Evolutionary conservation across 2,113 vertebrate species (phyloP).

Genomic region (Leptobrachium ailaonicum): DNA sequence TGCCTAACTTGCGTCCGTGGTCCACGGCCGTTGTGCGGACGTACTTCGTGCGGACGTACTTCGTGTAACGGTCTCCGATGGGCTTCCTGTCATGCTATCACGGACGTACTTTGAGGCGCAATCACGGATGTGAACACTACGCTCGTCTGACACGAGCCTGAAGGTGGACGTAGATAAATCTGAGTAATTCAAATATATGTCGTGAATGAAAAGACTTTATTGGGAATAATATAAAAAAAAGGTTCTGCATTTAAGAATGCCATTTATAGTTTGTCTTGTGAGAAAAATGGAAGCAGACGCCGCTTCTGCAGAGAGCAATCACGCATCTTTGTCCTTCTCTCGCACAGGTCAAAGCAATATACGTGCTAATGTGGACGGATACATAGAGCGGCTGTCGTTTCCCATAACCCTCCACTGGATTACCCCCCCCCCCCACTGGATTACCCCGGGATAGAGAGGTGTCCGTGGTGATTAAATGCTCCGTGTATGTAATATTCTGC

Average conservation of each 20-base stretch:
- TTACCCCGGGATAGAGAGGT: not conserved
- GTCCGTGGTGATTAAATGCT: not conserved
- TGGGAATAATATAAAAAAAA: too few species aligned
- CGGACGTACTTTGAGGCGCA: too few species aligned
- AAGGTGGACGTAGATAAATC: too few species aligned
- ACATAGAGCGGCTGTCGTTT: not conserved
- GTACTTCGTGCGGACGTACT: too few species aligned
- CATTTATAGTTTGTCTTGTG: not conserved
- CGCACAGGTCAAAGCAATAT: slow-evolving; percentile 9
- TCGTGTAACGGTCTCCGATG: too few species aligned
- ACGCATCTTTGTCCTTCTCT: slow-evolving; percentile 1
- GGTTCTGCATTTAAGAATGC: not conserved
- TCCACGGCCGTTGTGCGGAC: too few species aligned
- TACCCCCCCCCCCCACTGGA: not conserved
- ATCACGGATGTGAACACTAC: too few species aligned
- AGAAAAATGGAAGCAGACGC: not conserved
- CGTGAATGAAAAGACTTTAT: too few species aligned
- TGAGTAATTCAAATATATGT: too few species aligned
- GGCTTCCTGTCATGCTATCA: too few species aligned
- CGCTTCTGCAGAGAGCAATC: not conserved
- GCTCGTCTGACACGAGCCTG: too few species aligned
- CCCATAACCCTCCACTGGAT: not conserved
- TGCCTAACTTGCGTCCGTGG: too few species aligned
- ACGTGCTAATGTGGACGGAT: not conserved
- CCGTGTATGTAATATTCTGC: not conserved